These are phyloP conservation scores for Dendrolimus kikuchii DNA, from an alignment of 1,140 invertebrate genomes.

Conservation along the genomic window DNA sequence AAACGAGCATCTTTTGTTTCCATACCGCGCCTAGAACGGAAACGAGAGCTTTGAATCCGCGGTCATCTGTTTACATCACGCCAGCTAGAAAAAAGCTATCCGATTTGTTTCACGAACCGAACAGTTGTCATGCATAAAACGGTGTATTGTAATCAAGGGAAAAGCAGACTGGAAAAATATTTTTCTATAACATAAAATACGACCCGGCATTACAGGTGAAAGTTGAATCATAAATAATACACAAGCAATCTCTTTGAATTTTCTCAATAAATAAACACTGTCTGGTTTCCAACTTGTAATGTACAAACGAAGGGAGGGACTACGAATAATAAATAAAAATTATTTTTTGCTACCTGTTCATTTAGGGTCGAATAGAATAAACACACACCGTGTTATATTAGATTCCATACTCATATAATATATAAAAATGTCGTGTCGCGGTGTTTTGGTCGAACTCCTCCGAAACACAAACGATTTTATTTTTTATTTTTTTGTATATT, in stretches of 20 bases:
- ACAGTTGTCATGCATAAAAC: background rate
- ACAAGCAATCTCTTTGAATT: too few species aligned
- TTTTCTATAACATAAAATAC: too few species aligned
- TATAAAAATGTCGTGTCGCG: too few species aligned
- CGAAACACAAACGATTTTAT: too few species aligned
- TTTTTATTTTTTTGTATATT: too few species aligned
- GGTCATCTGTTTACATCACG: slow-evolving; percentile 66
- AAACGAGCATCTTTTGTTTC: slow-evolving; percentile 71
- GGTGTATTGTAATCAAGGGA: too few species aligned
- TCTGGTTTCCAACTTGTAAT: slow-evolving; percentile 27
- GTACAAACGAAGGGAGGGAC: slow-evolving; percentile 22
- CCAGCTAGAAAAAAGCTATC: slow-evolving; percentile 41
- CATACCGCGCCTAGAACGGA: slow-evolving; percentile 38
- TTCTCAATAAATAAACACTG: slow-evolving; percentile 1
- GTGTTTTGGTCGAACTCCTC: too few species aligned
- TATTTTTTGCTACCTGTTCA: slow-evolving; percentile 27
- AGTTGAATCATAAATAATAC: too few species aligned
- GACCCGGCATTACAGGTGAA: too few species aligned
- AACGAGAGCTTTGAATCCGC: slow-evolving; percentile 59
- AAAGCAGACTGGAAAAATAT: too few species aligned
- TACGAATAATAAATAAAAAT: slow-evolving; percentile 30
- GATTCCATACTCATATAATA: too few species aligned
- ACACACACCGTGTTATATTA: background rate
- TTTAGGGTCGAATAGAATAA: slow-evolving; percentile 36
- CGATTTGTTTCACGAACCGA: slow-evolving; percentile 26